These are phyloP conservation scores for Phengaris arion DNA, from an alignment of 2,888 invertebrate species.

Conservation along the genomic window DNA sequence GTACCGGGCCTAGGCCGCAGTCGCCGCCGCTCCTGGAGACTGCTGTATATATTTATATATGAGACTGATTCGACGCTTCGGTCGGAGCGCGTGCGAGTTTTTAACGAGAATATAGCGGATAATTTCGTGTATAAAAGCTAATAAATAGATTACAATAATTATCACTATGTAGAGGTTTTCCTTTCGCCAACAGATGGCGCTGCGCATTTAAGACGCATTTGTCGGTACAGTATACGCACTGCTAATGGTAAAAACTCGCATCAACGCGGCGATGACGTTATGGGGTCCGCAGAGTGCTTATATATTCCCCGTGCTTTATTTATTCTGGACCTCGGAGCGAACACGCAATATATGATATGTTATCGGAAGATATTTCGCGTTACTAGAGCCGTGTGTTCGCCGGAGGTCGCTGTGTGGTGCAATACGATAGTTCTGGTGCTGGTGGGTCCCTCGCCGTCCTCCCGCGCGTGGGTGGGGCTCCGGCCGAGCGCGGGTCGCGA, in stretches of 20 bases:
- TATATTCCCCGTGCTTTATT: slow-evolving; percentile 5
- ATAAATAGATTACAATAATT: too few species aligned
- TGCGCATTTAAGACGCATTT: slow-evolving; percentile 15
- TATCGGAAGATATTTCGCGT: slow-evolving; percentile 1
- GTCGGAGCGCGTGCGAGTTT: background rate
- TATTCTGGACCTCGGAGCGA: background rate
- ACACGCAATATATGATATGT: slow-evolving; percentile 2
- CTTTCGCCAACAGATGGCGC: background rate
- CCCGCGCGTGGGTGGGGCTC: slow-evolving; percentile 39
- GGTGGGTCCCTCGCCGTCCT: slow-evolving; percentile 32
- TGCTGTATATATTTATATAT: slow-evolving; percentile 20
- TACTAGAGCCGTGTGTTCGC: background rate
- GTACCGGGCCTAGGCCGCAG: background rate
- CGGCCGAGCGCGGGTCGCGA: slow-evolving; percentile 42
- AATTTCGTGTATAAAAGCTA: background rate
- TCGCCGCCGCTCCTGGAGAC: slow-evolving; percentile 1
- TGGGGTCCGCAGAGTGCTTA: slow-evolving; percentile 13
- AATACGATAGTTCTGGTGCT: slow-evolving; percentile 32
- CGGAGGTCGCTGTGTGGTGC: slow-evolving; percentile 1
- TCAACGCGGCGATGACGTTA: background rate
- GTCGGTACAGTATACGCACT: background rate
- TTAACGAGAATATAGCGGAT: background rate
- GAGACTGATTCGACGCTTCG: background rate
- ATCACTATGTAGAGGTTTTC: background rate
- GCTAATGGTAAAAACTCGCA: background rate